A percentile compares a stretch with the other conserved stretches of the same genome.
Conservation (phyloP, 2,888 invertebrate species). For the Hypercompe scribonia region DNA sequence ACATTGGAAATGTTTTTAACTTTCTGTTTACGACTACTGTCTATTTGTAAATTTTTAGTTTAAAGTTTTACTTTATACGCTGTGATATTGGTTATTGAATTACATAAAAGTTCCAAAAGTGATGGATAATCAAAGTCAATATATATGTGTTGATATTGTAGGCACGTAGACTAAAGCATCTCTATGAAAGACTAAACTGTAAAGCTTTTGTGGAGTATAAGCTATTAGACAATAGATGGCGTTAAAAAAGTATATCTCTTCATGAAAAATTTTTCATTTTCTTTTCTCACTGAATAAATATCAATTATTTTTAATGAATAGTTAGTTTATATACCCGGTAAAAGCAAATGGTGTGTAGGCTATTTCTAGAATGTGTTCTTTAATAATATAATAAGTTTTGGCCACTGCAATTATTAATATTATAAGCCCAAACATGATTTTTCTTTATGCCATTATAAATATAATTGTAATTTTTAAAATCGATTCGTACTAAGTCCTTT, state of each 20-base stretch:
- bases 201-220: conserved; percentile 24
- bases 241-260: conserved; percentile 21
- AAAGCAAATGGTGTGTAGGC: neutral
- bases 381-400: neutral
- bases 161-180: conserved; percentile 13
- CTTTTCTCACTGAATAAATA: neutral
- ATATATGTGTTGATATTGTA: neutral
- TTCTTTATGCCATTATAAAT: too few relatives aligned
- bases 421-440: too few relatives aligned
- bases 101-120: neutral
- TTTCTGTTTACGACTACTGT: conserved; percentile 8
- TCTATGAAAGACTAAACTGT: conserved; percentile 16
- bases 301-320: neutral
- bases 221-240: conserved; percentile 69
- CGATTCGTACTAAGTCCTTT: too few relatives aligned
- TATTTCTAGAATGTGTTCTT: neutral
- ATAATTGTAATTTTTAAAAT: too few relatives aligned
- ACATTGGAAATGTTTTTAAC: conserved; percentile 12
- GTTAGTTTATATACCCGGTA: neutral
- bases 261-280: neutral
- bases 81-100: neutral
- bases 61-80: neutral
- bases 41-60: neutral
- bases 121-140: neutral
- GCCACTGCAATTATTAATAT: too few relatives aligned